A percentile compares a stretch with the other conserved stretches of the same genome.
These are phyloP conservation scores for Ganaspis brasiliensis DNA, from an alignment of 2,888 invertebrate genomes.

Conservation along the genomic window DNA sequence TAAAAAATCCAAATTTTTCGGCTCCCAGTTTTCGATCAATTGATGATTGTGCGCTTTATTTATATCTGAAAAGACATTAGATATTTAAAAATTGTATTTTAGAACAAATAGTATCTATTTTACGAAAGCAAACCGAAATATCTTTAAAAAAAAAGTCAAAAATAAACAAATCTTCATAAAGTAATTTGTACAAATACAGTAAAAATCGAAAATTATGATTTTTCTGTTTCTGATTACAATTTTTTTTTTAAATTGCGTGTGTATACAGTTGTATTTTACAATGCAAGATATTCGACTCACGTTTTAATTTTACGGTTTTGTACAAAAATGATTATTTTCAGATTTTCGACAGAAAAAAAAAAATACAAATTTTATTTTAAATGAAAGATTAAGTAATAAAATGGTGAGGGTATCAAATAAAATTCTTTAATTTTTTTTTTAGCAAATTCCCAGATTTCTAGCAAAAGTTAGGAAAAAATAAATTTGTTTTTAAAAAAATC, in stretches of 20 bases:
- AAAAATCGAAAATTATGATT: background rate
- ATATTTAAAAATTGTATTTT: background rate
- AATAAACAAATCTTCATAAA: too few species aligned
- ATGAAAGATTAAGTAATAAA: too few species aligned
- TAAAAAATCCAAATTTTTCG: background rate
- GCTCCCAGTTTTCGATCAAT: background rate
- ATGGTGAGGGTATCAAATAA: too few species aligned
- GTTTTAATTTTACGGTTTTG: too few species aligned
- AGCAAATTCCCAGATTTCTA: too few species aligned
- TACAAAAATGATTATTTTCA: too few species aligned
- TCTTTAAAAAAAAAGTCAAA: background rate
- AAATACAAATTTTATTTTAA: too few species aligned
- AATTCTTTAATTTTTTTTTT: too few species aligned
- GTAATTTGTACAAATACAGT: background rate
- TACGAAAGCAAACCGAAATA: background rate
- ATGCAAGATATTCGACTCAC: too few species aligned
- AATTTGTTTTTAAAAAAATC: too few species aligned
- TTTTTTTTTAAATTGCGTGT: background rate
- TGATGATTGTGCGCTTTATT: background rate
- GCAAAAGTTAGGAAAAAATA: too few species aligned
- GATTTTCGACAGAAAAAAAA: too few species aligned
- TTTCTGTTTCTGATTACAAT: background rate
- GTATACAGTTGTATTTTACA: background rate
- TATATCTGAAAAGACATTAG: conserved; percentile 10
- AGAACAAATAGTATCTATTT: background rate